Base-by-base conservation (phyloP, 2,888 invertebrate species). In the Philereme transversata region DNA sequence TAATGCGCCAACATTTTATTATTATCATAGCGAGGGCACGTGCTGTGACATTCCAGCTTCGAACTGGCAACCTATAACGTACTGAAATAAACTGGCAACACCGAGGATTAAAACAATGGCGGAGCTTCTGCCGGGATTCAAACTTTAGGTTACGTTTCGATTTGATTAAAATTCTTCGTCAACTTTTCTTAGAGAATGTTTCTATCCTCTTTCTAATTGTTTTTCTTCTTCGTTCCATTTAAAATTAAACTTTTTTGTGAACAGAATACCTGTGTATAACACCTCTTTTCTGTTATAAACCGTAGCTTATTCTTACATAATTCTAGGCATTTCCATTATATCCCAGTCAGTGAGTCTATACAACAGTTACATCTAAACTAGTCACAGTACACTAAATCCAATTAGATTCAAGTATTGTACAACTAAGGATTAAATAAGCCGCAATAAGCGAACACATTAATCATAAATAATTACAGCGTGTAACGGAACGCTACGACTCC, bases 1-100 rank as follows among this genome's bases (percentile, higher is more conserved):
- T 90, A 90, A 91, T 90, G 90, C 90, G 90, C 89, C 88, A 90
- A 88, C 89, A 90, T 91, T 89, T 90, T 90, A 90, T 91, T 91
- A 90, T 92, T 90, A 90, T 92, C 89, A 89, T 88, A 84, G 86
- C 80, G 80, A 78, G 84, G 83, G 88, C 91, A 90, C 90, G 90
- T 90, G 91, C 86, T 86, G 80, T 75, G 84, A 87, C 90, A 90
- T 90, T 88, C 90, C 87, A 62, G 66, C 60, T 63, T 60, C 53
- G 60, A 60, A 70, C 68, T 68, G 68, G 67, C 70, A 68, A 63
- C 63, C 66, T 68, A 67, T 64, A 77, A 77, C 78, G 79, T 74
- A 76, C 81, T 82, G 77, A 82, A 82, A 83, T 84, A 83, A 81
- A 78, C 81, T 76, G 73, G 66, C 70, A 72, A 73, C 74, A 70